These are phyloP conservation scores for Stictonetta naevosa DNA, from an alignment of 2,113 vertebrate genomes.

Conservation along the genomic window DNA sequence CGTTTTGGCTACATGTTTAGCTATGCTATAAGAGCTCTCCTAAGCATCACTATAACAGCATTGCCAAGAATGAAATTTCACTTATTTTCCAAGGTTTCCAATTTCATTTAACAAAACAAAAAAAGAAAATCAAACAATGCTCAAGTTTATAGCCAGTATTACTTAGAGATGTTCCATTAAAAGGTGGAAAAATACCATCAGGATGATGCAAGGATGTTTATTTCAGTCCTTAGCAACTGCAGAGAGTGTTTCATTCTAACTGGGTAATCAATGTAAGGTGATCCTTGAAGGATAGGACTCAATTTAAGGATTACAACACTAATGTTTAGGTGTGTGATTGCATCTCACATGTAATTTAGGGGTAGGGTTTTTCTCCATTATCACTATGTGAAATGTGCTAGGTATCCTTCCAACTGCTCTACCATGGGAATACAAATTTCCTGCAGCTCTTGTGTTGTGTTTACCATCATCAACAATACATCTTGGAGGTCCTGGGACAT, in stretches of 20 bases:
- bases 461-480: neutral
- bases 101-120: neutral
- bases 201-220: neutral
- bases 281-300: neutral
- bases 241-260: neutral
- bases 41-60: neutral
- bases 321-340: neutral
- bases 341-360: neutral
- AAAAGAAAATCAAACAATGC: neutral
- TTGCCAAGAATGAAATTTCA: neutral
- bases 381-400: neutral
- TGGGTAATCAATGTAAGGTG: neutral
- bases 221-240: neutral
- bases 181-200: neutral
- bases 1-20: neutral
- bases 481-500: neutral
- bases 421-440: rapidly evolving
- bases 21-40: neutral
- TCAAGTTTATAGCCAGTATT: neutral
- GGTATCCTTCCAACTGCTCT: neutral
- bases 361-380: neutral
- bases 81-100: neutral
- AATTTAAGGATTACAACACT: neutral
- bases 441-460: neutral
- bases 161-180: neutral